Evolutionary conservation across 1,140 invertebrate genomes (phyloP).

Genomic region (Lamellibrachia luymesi): DNA sequence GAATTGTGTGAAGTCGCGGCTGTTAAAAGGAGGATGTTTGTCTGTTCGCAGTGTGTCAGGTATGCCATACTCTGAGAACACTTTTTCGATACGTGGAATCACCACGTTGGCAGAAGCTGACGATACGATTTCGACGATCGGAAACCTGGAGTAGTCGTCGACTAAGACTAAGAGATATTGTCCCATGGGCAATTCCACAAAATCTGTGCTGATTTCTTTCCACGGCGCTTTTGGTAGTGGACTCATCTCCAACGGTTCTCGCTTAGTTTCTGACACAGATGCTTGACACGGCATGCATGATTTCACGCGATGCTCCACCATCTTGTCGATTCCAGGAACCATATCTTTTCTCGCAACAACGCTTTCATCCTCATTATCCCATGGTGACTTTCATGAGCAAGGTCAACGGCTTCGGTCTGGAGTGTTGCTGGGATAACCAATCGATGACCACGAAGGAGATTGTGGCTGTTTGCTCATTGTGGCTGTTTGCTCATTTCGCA

Average conservation of each 20-base stretch:
- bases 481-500: background rate
- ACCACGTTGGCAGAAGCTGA: background rate
- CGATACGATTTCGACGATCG: background rate
- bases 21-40: background rate
- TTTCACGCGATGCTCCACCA: background rate
- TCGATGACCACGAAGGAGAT: background rate
- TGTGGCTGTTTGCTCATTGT: background rate
- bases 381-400: conserved; percentile 1
- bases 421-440: conserved; percentile 12
- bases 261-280: background rate
- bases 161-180: background rate
- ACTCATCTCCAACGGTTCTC: conserved; percentile 12
- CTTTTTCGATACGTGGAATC: background rate
- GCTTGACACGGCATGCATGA: background rate
- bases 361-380: conserved; percentile 3
- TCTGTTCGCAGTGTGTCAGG: background rate
- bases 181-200: background rate
- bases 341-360: background rate
- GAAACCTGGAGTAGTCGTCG: background rate
- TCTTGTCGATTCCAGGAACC: conserved; percentile 17
- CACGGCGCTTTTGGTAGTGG: background rate
- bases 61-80: background rate
- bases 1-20: background rate
- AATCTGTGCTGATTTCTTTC: background rate
- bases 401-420: background rate